Evolutionary conservation across 2,113 vertebrate genomes (phyloP), one percentile per base, ranked within the genome.

Genomic region (Ascaphus truei): DNA sequence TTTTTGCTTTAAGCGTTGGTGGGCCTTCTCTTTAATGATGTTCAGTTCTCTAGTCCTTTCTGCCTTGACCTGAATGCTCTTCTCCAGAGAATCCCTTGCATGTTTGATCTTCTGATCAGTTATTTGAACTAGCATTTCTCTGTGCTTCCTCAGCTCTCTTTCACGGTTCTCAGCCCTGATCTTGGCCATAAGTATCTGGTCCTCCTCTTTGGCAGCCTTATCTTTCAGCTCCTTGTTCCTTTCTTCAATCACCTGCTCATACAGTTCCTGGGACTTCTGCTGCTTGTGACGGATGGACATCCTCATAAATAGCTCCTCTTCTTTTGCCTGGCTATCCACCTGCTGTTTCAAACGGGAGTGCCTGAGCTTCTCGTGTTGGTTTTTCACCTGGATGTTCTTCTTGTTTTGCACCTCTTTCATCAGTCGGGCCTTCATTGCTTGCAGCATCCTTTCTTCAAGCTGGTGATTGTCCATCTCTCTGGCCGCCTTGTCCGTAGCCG

Each of bases 281-380:
- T 78, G 59, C 62, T 82, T 88, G 57, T 73, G 72, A 48, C 92
- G 86, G 2, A 90, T 62, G 0, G 67, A 72, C 25, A 81, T 76
- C 68, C 76, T 85, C 65, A 47, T 65, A 5, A 80, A 78, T 0
- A 62, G 77, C 61, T 84, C 75, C 69, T 87, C 85, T 0, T 85
- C 83, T 53, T 81, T 81, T 45, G 45, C 48, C 74, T 84, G 84
- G 62, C 85, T 84, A 66, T 89, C 85, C 3, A 74, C 71, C 65
- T 86, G 81, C 37, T 77, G 79, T 52, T 85, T 91, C 1, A 86
- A 76, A 1, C 90, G 82, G 29, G 87, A 62, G 73, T 88, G 84
- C 3, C 79, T 79, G 3, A 92, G 77, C 1, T 83, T 72, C 51
- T 90, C 84, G 20, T 74, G 83, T 0, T 75, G 76, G 16, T 88